Evolutionary conservation across 92 coral and sea anemone genomes (phyloP).

Genomic region (Paragorgia papillata): DNA sequence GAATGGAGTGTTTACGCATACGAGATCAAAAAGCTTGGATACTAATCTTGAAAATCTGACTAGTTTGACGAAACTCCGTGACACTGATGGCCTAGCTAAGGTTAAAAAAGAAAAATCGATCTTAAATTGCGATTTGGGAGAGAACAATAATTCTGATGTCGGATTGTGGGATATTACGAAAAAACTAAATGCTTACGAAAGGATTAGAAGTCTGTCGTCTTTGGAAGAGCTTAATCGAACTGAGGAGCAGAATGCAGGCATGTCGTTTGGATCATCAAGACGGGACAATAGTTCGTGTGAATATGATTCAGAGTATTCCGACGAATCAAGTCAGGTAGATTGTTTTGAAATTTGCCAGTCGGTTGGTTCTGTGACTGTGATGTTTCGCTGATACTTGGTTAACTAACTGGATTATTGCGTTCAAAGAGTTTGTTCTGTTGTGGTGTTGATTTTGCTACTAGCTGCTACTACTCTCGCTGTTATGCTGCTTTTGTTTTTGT

Average conservation of each 20-base stretch:
- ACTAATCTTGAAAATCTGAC: constrained; percentile 54
- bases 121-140: not conserved
- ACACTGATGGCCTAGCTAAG: constrained; percentile 68
- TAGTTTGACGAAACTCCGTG: constrained; percentile 70
- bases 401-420: too few species aligned
- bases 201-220: not conserved
- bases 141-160: constrained; percentile 48
- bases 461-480: not conserved
- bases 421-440: too few species aligned
- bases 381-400: too few species aligned
- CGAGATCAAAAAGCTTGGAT: constrained; percentile 71
- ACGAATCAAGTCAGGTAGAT: not conserved
- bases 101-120: constrained; percentile 55
- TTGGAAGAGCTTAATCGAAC: constrained; percentile 1
- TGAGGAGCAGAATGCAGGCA: not conserved
- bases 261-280: not conserved
- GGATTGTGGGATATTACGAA: constrained; percentile 82
- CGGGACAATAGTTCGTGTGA: not conserved
- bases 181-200: constrained; percentile 66
- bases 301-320: not conserved
- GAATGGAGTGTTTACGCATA: not conserved
- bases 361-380: too few species aligned
- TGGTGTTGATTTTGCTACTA: not conserved
- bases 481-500: not conserved
- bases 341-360: not conserved